Evolutionary conservation across 35 echinoderm and acorn worm genomes (phyloP), one percentile per base, ranked within the genome.

Genomic region (Apostichopus californicus): DNA sequence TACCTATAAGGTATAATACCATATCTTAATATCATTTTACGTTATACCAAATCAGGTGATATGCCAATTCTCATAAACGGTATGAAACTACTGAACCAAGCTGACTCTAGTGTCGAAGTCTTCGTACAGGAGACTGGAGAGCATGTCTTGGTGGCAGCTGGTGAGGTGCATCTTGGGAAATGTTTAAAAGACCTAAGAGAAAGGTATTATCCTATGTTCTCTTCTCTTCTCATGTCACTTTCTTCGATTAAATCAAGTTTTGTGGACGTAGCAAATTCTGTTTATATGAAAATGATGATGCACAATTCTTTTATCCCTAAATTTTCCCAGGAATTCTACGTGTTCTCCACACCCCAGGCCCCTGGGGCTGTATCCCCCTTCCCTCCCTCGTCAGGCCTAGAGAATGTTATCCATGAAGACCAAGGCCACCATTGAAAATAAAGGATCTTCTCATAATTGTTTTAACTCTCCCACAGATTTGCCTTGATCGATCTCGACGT

Each of bases 71-170:
- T 99, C 7, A 90, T 99, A 7, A 57, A 93, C 46, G 97, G 97
- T 5, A 82, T 99, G 94, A 95, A 94, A 81, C 70, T 99, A 56
- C 80, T 99, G 13, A 99, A 96, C 78, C 97, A 99, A 81, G 95
- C 97, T n/a, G 97, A 99, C 87, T 93, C 97, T 8, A 92, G 96
- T 81, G 96, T 98, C 22, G 90, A 98, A 57, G 93, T 95, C 8
- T 87, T 96, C 15, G 57, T 98, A 14, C 96, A 98, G 78, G 96
- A 98, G 90, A 98, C 96, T 17, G 96, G 96, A 23, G 96, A 98
- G 88, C 96, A 96, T 91, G 96, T 98, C 8, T 91, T 98, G 18
- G 93, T 98, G 22, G 96, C 96, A 21, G 96, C 96, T 54, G 96
- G 96, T 21, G 96, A 98, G 54, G 96, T 98, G 4, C 96, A 98